A percentile compares a stretch with the other conserved stretches of the same genome.
These are phyloP conservation scores for Babylonia areolata DNA, from an alignment of 1,140 invertebrate genomes.

Conservation along the genomic window DNA sequence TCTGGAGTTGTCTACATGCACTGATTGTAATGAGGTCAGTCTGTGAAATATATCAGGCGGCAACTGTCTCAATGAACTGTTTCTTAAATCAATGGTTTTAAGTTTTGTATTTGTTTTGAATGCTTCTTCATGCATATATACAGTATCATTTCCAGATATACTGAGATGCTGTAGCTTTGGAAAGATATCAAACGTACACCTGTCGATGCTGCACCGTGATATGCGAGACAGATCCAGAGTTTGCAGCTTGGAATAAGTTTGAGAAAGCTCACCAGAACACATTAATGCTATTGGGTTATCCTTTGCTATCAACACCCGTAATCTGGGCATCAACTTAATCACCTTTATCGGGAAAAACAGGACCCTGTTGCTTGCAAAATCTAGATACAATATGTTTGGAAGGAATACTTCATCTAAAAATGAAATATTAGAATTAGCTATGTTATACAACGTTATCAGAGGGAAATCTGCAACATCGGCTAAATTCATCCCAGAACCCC, in stretches of 20 bases:
- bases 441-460: neutral
- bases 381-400: neutral
- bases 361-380: neutral
- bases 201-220: neutral
- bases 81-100: neutral
- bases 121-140: conserved; percentile 37
- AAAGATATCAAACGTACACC: neutral
- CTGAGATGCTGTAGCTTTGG: neutral
- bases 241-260: neutral
- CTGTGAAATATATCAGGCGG: neutral
- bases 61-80: neutral
- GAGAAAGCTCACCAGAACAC: neutral
- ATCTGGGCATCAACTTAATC: neutral
- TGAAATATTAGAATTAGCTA: neutral
- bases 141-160: conserved; percentile 6
- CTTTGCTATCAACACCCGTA: conserved; percentile 33
- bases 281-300: conserved; percentile 30
- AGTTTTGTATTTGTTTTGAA: neutral
- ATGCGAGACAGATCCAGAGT: neutral
- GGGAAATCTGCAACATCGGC: neutral
- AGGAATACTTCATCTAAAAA: neutral
- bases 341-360: neutral
- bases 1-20: neutral
- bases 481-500: neutral
- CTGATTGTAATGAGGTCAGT: neutral